Evolutionary conservation across 1,140 invertebrate genomes (phyloP).

Genomic region (Teleopsis dalmanni): DNA sequence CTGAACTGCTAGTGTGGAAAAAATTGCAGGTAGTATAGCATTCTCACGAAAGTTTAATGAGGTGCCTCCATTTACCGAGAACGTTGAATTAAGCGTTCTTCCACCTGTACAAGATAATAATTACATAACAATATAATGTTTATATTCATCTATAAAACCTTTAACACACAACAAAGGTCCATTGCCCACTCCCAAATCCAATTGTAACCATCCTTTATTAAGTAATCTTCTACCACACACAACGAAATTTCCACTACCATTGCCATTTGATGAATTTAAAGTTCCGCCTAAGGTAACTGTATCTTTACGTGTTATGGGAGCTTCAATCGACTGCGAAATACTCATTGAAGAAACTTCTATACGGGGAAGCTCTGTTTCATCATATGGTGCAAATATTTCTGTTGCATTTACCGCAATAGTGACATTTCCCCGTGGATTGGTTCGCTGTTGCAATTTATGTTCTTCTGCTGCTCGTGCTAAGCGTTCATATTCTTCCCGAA

Average conservation of each 20-base stretch:
- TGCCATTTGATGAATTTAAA: constrained; percentile 79
- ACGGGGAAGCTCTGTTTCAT: constrained; percentile 64
- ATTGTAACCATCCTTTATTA: constrained; percentile 75
- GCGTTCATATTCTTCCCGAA: constrained; percentile 88
- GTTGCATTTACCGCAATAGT: constrained; percentile 87
- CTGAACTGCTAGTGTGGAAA: constrained; percentile 71
- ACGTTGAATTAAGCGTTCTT: constrained; percentile 23
- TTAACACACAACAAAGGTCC: constrained; percentile 66
- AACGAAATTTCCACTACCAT: constrained; percentile 61
- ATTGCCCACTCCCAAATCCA: constrained; percentile 71
- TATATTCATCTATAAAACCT: constrained; percentile 34
- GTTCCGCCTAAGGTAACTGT: constrained; percentile 73
- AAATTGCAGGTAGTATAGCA: constrained; percentile 59
- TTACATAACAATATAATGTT: neutral
- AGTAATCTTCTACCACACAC: constrained; percentile 68
- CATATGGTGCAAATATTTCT: constrained; percentile 79
- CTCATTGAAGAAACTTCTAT: constrained; percentile 88
- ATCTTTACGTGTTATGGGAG: constrained; percentile 77
- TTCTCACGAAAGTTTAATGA: constrained; percentile 63
- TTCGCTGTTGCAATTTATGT: constrained; percentile 71
- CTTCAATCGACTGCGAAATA: constrained; percentile 86
- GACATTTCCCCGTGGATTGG: constrained; percentile 83
- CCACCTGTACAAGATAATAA: constrained; percentile 21
- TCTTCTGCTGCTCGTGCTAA: constrained; percentile 65
- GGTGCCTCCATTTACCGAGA: constrained; percentile 54